These are phyloP conservation scores for Climacteris rufus DNA, from an alignment of 2,113 vertebrate species.

Conservation along the genomic window DNA sequence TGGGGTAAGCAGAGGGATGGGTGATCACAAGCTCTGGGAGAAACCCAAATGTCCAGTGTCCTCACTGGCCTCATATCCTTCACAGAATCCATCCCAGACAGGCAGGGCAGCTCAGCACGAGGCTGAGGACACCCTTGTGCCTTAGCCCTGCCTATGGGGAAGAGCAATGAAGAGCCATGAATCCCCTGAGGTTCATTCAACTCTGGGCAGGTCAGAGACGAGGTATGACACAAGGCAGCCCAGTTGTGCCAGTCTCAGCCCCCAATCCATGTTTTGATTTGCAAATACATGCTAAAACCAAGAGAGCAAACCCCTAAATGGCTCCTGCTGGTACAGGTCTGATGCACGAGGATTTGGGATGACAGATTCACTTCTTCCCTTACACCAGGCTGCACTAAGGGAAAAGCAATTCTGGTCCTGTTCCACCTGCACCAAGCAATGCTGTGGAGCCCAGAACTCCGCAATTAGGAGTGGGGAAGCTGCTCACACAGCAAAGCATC, in stretches of 20 bases:
- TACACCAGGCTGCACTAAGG: background rate
- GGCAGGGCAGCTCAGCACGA: rapidly evolving
- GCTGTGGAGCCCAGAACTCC: background rate
- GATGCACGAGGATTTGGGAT: background rate
- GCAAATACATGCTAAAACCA: background rate
- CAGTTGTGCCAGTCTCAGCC: background rate
- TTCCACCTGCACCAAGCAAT: background rate
- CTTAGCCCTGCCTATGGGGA: background rate
- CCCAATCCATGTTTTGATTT: background rate
- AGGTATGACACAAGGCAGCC: background rate
- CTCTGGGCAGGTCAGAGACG: background rate
- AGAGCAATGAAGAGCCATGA: background rate
- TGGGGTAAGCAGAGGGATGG: background rate
- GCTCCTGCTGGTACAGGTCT: background rate
- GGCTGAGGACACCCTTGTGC: background rate
- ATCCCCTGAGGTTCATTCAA: background rate
- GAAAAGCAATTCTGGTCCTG: background rate
- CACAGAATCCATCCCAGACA: background rate
- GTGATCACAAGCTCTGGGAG: background rate
- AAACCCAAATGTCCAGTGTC: background rate
- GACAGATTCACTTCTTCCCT: background rate
- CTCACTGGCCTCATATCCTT: background rate
- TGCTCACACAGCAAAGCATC: background rate
- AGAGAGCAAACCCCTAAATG: background rate
- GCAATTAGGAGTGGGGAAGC: background rate